Percentiles rank a stretch among this genome's conserved stretches.
These are phyloP conservation scores for Limonius californicus DNA, from an alignment of 1,140 invertebrate genomes.

Conservation along the genomic window DNA sequence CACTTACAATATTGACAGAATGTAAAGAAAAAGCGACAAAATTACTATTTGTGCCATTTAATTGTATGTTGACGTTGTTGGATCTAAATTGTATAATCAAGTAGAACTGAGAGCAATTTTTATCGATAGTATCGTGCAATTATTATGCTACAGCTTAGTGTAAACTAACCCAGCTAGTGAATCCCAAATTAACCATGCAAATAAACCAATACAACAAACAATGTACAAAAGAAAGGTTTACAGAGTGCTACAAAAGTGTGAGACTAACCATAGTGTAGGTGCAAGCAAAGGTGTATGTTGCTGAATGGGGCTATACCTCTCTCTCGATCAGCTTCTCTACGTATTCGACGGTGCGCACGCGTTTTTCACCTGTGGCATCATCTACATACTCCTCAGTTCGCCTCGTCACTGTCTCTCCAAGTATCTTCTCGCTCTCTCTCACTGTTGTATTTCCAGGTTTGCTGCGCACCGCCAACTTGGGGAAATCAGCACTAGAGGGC, in stretches of 20 bases:
- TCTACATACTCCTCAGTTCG: constrained; percentile 85
- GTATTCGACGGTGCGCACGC: constrained; percentile 85
- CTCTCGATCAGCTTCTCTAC: constrained; percentile 92
- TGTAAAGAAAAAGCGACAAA: too few relatives aligned
- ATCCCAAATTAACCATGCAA: too few relatives aligned
- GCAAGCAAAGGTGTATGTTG: constrained; percentile 23
- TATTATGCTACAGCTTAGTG: too few relatives aligned
- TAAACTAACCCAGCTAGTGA: too few relatives aligned
- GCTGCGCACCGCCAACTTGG: constrained; percentile 78
- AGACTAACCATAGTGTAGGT: constrained; percentile 25
- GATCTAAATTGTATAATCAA: too few relatives aligned
- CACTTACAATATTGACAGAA: too few relatives aligned
- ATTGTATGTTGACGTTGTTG: too few relatives aligned
- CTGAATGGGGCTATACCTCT: constrained; percentile 66
- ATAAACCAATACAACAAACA: neutral
- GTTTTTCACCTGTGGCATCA: constrained; percentile 76
- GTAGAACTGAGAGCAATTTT: too few relatives aligned
- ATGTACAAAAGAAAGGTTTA: neutral
- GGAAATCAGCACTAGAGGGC: constrained; percentile 65
- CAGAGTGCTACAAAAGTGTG: neutral
- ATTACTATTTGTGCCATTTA: too few relatives aligned
- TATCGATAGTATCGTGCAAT: too few relatives aligned
- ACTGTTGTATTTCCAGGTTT: constrained; percentile 75
- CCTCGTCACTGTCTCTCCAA: constrained; percentile 81
- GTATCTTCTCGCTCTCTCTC: constrained; percentile 81